Evolutionary conservation across 30 jellyfish, hydroid and myxozoan genomes (phyloP), one percentile per base, ranked within the genome.

Genomic region (Rhopilema esculentum): DNA sequence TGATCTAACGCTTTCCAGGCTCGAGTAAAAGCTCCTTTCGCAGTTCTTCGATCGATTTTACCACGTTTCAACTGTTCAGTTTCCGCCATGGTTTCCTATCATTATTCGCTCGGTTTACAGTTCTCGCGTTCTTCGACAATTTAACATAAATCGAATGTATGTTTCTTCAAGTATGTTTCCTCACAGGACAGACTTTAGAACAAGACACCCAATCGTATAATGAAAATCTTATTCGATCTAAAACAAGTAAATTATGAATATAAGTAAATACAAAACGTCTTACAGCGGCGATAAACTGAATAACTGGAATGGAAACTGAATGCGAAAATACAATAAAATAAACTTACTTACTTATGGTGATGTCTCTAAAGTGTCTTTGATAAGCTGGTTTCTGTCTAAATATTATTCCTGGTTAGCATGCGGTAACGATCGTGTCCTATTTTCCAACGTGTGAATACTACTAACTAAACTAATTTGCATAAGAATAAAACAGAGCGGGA

Each of bases 21-120:
- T 53, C 88, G 49, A 52, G 86, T 52, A 72, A 84, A 84, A 52
- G 80, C 87, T 72, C 80, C 75, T 84, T 70, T 84, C 57, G 88
- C 93, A 20, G 88, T 84, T 64, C 88, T 84, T 63, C 77, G 80
- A 49, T 49, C 69, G 75, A 71, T 70, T 73, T 84, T 84, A 18
- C 68, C 82, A 24, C 79, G 71, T 26, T 72, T 71, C 64, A 70
- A 72, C 80, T 70, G 80, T 73, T 57, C 74, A 19, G 87, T 87
- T 22, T 63, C 86, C 76, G 74, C 53, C 87, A 70, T 40, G 57
- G 57, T 40, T 40, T 40, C 57, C 57, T 40, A 40, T 40, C 57
- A 40, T 40, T 40, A 40, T 40, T 40, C 57, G 57, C 57, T 40
- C 57, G 57, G 57, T 40, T 40, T 40, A 40, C 57, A 40, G 57